Evolutionary conservation across 2,797 vertebrate species (phyloP), one percentile per base, ranked within the genome.

Genomic region (Pelodytes ibericus): DNA sequence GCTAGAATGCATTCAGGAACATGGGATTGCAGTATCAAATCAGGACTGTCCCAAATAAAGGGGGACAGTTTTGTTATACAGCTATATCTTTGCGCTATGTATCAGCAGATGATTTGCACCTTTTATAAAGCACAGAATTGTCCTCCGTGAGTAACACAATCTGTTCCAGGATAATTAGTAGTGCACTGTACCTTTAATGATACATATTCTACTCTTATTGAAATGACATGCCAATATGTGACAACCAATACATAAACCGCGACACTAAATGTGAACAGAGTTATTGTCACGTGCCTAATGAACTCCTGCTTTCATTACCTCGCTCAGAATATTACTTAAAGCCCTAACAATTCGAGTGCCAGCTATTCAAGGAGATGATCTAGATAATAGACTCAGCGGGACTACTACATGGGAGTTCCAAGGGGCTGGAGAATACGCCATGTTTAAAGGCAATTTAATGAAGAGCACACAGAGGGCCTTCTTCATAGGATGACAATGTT

Each of bases 291-390:
- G 16, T 65, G 68, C 26, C 33, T 77, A 77, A 77, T 77, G 71
- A 71, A 58, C 51, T 64, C 18, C 36, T 29, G 47, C 30, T 71
- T 65, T 70, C 74, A 75, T 75, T 71, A 76, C 57, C 74, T 62
- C 36, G 31, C 68, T 65, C 61, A 59, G 61, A 58, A 59, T 77
- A 47, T 64, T n/a, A 24, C 71, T 71, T 49, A 71, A 66, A 59
- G 60, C 75, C 56, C 75, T 77, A 8, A 33, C 59, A 36, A 65
- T 60, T 71, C 20, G 69, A 77, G 68, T 58, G 39, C 51, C 15
- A 59, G 18, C 75, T 59, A 47, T 58, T 33, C 24, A 77, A 49
- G 44, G 36, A 66, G 61, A 72, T 60, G 71, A 65, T 66, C 36
- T 60, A 71, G 61, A 77, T 71, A 77, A 77, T 66, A 64, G 33